Conservation (phyloP, 2,797 vertebrate genomes). For the Toxotes lorentzi region DNA sequence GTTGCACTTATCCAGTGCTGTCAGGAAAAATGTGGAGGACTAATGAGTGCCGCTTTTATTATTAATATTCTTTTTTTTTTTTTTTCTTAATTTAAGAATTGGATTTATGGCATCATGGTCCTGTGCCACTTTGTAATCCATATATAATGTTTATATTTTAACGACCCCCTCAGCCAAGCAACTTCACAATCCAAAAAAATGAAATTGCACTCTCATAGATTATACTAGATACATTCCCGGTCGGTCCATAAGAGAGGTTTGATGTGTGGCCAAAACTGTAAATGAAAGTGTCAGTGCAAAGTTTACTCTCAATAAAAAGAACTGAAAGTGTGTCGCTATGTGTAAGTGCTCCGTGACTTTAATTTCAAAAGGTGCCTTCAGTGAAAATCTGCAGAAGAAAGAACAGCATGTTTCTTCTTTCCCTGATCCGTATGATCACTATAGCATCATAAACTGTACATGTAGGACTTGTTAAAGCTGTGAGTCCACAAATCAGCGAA, state of each 20-base stretch:
- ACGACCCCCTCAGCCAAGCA: conserved; percentile 48
- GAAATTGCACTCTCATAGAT: conserved; percentile 73
- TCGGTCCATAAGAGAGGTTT: conserved; percentile 70
- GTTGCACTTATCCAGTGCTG: conserved; percentile 52
- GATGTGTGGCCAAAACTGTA: conserved; percentile 80
- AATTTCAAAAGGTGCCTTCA: neutral
- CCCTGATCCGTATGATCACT: neutral
- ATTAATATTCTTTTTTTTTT: conserved; percentile 17
- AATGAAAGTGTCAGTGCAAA: conserved; percentile 81
- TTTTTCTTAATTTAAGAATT: conserved; percentile 31
- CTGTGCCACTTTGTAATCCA: conserved; percentile 61
- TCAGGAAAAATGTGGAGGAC: conserved; percentile 36
- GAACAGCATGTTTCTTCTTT: neutral
- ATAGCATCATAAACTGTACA: neutral
- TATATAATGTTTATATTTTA: conserved; percentile 61
- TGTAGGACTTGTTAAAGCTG: neutral
- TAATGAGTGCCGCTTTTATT: conserved; percentile 33
- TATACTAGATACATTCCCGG: conserved; percentile 85
- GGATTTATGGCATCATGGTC: conserved; percentile 43
- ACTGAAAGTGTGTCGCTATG: conserved; percentile 56
- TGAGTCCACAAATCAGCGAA: no score
- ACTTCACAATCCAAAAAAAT: conserved; percentile 47
- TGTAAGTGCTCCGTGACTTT: neutral
- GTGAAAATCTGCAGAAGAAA: neutral
- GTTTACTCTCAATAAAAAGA: conserved; percentile 84